Base-by-base conservation (phyloP, 2,113 vertebrate genomes). In the Rhea pennata region DNA sequence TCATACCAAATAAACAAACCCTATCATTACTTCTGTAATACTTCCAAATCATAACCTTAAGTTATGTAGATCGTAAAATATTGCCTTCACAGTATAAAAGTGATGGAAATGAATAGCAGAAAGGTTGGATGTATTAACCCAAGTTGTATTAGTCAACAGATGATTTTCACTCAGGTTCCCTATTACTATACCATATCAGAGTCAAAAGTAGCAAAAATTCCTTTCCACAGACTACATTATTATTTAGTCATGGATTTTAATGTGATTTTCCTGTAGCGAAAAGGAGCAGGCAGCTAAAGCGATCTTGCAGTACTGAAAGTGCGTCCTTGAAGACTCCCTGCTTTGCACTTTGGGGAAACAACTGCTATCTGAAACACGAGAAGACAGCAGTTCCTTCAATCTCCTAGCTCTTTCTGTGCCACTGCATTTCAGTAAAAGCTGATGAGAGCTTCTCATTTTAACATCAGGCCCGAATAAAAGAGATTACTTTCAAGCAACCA, bases 301-400 rank as follows among this genome's bases (percentile, higher is more conserved):
- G 0, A 8, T 5, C n/a, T 8, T 42, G 24, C 19, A 75, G 10
- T 24, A 53, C 11, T 72, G 46, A 1, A 93, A 51, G 8, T 24
- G 12, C 33, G 89, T 82, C 24, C 27, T 65, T 53, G 7, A 6
- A 10, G 13, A 79, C 20, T n/a, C 24, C 16, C 14, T 72, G 44
- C 53, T 62, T 58, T 54, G 31, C 12, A 65, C 22, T 65, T n/a
- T n/a, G 53, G 12, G 12, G 85, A 74, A 46, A 48, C 7, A 64
- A 67, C 23, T 5, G 42, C 77, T 39, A 85, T 26, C 14, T 58
- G 44, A 75, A 56, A 20, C 6, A 22, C 5, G 22, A 83, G 83
- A 83, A 83, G 6, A 10, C 50, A 82, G 31, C 53, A 79, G 36
- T 27, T 92, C 12, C 29, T 72, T 64, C 3, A 9, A 50, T 53